These are phyloP conservation scores for Phoxinus dragarum DNA, from an alignment of 2,797 vertebrate species.

Conservation along the genomic window DNA sequence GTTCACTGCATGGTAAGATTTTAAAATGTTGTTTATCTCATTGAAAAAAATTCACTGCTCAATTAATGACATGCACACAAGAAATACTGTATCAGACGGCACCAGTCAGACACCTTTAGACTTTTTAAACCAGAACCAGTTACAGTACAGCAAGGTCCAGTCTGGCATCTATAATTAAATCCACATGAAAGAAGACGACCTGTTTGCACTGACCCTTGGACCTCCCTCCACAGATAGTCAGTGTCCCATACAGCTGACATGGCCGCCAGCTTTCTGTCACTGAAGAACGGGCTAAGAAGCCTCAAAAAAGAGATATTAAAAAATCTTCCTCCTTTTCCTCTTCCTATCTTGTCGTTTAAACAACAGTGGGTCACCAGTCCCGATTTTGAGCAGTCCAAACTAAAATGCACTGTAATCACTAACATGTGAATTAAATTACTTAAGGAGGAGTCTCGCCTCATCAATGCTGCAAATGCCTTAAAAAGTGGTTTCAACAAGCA, in stretches of 20 bases:
- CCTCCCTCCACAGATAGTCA: constrained; percentile 68
- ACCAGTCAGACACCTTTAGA: background rate
- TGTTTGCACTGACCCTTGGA: constrained; percentile 65
- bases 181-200: constrained; percentile 4
- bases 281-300: background rate
- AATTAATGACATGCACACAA: background rate
- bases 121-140: background rate
- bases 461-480: background rate
- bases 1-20: background rate
- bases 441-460: constrained; percentile 15
- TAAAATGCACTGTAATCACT: constrained; percentile 45
- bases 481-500: background rate
- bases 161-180: constrained; percentile 1
- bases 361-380: background rate
- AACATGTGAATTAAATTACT: constrained; percentile 64
- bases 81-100: background rate
- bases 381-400: constrained; percentile 12
- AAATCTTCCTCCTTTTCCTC: background rate
- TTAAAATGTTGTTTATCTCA: background rate
- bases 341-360: background rate
- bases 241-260: constrained; percentile 62
- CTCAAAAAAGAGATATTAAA: background rate
- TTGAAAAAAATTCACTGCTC: background rate
- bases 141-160: background rate
- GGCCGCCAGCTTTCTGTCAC: constrained; percentile 31